These are phyloP conservation scores for Rapana venosa DNA, from an alignment of 2,888 invertebrate species.

Conservation along the genomic window DNA sequence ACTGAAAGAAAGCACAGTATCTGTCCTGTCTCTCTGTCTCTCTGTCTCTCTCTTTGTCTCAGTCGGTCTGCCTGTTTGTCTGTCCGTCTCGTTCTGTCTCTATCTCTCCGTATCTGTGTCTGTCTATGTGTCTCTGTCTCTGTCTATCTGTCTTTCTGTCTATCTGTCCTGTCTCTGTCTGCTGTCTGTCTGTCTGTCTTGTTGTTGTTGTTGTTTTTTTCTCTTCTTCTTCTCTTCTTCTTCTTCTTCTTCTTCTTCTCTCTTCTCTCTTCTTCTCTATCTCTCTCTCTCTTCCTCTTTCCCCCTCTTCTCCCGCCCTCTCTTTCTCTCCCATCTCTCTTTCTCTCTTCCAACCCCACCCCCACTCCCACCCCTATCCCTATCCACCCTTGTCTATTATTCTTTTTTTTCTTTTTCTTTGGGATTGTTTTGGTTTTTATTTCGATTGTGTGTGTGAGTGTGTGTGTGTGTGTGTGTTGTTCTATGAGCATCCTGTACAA, in stretches of 20 bases:
- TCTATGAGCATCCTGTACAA: too few relatives aligned
- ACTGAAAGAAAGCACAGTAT: not conserved
- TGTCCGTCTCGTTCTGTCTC: not conserved
- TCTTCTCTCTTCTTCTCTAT: not conserved
- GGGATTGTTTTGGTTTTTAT: not conserved
- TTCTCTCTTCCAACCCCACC: not conserved
- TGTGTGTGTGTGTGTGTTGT: too few relatives aligned
- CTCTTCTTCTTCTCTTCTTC: not conserved
- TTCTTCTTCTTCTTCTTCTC: not conserved
- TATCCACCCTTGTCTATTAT: not conserved
- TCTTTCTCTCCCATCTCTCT: not conserved
- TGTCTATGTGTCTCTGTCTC: not conserved
- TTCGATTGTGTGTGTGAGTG: too few relatives aligned
- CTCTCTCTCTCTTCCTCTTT: constrained; percentile 13
- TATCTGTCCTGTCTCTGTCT: not conserved
- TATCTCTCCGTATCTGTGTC: not conserved
- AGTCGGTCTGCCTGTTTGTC: not conserved
- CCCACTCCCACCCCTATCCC: not conserved
- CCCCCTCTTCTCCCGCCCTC: not conserved
- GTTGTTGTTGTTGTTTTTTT: not conserved
- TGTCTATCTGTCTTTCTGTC: not conserved
- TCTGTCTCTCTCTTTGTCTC: not conserved
- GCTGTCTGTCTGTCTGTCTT: not conserved
- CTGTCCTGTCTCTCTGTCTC: not conserved
- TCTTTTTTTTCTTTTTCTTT: constrained; percentile 17